Percentiles rank a stretch among this genome's conserved stretches.
Conservation (phyloP, 2,797 vertebrate species). For the Myotis pilosus region DNA sequence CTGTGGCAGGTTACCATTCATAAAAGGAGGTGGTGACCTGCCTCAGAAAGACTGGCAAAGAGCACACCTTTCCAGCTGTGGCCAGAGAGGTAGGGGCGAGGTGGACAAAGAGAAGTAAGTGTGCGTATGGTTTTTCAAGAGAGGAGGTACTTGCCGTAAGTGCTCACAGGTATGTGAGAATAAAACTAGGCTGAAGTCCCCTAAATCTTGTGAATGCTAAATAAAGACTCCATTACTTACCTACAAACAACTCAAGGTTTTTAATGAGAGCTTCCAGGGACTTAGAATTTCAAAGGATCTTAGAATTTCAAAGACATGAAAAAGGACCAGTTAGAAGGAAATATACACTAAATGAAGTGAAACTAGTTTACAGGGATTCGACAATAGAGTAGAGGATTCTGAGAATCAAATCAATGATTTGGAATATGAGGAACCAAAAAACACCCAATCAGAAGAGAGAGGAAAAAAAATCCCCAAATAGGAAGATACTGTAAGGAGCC, state of each 20-base stretch:
- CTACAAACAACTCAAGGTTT: neutral
- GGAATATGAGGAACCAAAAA: too few relatives aligned
- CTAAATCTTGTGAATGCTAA: neutral
- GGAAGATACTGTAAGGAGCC: too few relatives aligned
- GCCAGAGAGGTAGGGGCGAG: neutral
- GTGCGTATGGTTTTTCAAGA: neutral
- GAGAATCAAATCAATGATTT: too few relatives aligned
- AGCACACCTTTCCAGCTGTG: slow-evolving; percentile 10
- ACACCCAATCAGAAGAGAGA: too few relatives aligned
- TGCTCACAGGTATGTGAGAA: neutral
- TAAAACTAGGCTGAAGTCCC: neutral
- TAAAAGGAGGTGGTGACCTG: neutral
- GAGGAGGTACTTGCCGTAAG: neutral
- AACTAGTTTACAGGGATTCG: too few relatives aligned
- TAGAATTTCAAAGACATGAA: too few relatives aligned
- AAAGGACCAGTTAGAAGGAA: too few relatives aligned
- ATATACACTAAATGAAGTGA: too few relatives aligned
- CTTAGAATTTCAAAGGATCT: too few relatives aligned
- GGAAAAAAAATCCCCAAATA: too few relatives aligned
- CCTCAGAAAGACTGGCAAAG: neutral
- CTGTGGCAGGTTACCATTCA: slow-evolving; percentile 17
- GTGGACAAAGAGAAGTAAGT: slow-evolving; percentile 4
- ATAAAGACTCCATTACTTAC: neutral
- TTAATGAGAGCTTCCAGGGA: too few relatives aligned
- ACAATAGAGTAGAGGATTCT: too few relatives aligned